phyloP scores from a whole-genome alignment of 1,140 invertebrate species.

The Trialeurodes vaporariorum region DNA sequence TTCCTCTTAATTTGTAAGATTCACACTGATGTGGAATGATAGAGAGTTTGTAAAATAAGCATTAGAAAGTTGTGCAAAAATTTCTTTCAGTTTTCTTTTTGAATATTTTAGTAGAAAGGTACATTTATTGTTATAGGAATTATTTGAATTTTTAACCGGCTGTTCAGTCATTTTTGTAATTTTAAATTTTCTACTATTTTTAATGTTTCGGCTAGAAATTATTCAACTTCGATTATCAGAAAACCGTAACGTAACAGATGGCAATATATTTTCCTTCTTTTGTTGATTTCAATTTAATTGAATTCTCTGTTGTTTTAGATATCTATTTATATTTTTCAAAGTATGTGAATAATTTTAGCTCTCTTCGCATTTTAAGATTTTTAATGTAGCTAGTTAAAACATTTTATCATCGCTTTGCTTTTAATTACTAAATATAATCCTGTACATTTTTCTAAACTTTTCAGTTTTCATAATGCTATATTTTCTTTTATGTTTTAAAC shows the following conservation, averaged over 20 bases:
- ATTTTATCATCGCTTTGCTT: background rate
- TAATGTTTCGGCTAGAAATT: no score
- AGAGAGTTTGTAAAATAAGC: no score
- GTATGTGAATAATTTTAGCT: background rate
- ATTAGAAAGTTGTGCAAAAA: no score
- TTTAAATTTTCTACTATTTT: background rate
- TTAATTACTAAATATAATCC: background rate
- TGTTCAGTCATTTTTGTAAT: background rate
- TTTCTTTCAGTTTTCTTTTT: background rate
- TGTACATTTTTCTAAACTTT: background rate
- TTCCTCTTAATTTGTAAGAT: background rate
- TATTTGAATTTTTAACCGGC: background rate
- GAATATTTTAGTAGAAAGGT: background rate
- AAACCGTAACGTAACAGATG: background rate
- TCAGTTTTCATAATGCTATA: background rate
- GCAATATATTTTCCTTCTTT: background rate
- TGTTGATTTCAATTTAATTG: background rate
- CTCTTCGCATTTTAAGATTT: background rate
- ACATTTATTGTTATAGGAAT: background rate
- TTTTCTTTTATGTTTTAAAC: background rate
- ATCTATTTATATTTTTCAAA: background rate
- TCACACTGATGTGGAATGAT: no score
- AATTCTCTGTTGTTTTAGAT: background rate
- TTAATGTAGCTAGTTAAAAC: background rate
- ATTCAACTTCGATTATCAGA: no score